Evolutionary conservation across 2,888 invertebrate genomes (phyloP).

Genomic region (Tenthredo notha): DNA sequence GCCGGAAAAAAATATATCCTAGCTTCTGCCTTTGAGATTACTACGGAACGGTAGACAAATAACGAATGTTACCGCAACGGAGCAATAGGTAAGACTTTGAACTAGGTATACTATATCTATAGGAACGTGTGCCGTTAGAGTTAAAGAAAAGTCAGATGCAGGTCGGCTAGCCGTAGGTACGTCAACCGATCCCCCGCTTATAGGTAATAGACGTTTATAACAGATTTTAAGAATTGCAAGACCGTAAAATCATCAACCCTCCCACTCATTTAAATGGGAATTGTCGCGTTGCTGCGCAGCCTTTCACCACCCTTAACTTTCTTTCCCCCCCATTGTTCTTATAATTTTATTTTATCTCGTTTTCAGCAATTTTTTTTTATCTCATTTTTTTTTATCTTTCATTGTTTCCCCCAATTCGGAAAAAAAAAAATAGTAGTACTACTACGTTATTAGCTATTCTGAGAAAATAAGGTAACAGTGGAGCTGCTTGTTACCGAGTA

Average conservation of each 20-base stretch:
- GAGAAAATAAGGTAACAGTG: not conserved
- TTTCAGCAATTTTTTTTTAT: not conserved
- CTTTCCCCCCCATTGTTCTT: not conserved
- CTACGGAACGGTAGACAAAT: constrained; percentile 28
- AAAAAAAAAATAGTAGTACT: not conserved
- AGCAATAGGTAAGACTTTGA: constrained; percentile 6
- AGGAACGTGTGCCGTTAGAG: constrained; percentile 24
- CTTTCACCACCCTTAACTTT: not conserved
- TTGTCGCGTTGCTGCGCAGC: not conserved
- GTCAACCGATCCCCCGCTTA: not conserved
- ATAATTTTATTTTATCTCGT: constrained; percentile 17
- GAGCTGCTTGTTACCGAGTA: constrained; percentile 28
- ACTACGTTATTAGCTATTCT: constrained; percentile 20
- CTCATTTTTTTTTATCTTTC: not conserved
- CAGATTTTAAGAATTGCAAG: constrained; percentile 15
- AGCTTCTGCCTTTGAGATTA: constrained; percentile 48
- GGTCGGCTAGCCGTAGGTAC: constrained; percentile 9
- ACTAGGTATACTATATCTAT: too few species aligned
- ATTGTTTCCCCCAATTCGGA: not conserved
- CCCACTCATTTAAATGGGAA: not conserved
- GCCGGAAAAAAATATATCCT: constrained; percentile 51
- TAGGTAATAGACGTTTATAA: constrained; percentile 25
- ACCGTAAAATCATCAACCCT: constrained; percentile 35
- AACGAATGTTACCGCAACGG: constrained; percentile 28
- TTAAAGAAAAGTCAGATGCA: constrained; percentile 36